A percentile compares a stretch with the other conserved stretches of the same genome.
Conservation (phyloP, 2,113 vertebrate genomes). For the Pyxicephalus adspersus region DNA sequence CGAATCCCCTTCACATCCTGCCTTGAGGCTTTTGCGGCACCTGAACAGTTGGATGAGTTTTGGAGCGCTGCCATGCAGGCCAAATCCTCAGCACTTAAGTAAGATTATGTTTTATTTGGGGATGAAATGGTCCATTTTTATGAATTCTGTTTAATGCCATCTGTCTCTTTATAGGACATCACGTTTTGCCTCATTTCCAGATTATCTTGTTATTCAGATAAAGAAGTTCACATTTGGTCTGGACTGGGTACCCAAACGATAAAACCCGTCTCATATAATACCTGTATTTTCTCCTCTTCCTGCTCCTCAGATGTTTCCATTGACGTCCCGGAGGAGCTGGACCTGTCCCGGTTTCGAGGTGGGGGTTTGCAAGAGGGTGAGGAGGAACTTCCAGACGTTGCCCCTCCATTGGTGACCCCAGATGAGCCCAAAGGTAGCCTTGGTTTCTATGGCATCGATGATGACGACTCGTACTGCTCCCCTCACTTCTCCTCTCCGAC, state of each 20-base stretch:
- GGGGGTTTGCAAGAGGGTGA: constrained; percentile 92
- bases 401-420: constrained; percentile 95
- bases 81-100: constrained; percentile 97
- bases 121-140: neutral
- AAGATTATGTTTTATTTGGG: constrained; percentile 61
- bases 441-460: constrained; percentile 99
- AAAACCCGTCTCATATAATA: too few species aligned
- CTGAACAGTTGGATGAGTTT: constrained; percentile 95
- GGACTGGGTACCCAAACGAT: constrained; percentile 98
- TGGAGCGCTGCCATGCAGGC: constrained; percentile 97
- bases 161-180: constrained; percentile 83
- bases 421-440: constrained; percentile 99
- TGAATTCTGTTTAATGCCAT: neutral
- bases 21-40: constrained; percentile 91
- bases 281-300: neutral
- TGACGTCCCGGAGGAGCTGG: constrained; percentile 93
- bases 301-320: constrained; percentile 89
- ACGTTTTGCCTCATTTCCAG: constrained; percentile 95
- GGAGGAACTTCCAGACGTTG: constrained; percentile 96
- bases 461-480: constrained; percentile 99
- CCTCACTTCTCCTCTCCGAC: constrained; percentile 94
- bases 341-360: constrained; percentile 87
- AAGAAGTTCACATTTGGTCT: constrained; percentile 99
- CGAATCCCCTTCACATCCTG: constrained; percentile 94
- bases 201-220: constrained; percentile 97